A percentile compares a stretch with the other conserved stretches of the same genome.
These are phyloP conservation scores for Pseudomugil gertrudae DNA, from an alignment of 2,797 vertebrate species.

Conservation along the genomic window DNA sequence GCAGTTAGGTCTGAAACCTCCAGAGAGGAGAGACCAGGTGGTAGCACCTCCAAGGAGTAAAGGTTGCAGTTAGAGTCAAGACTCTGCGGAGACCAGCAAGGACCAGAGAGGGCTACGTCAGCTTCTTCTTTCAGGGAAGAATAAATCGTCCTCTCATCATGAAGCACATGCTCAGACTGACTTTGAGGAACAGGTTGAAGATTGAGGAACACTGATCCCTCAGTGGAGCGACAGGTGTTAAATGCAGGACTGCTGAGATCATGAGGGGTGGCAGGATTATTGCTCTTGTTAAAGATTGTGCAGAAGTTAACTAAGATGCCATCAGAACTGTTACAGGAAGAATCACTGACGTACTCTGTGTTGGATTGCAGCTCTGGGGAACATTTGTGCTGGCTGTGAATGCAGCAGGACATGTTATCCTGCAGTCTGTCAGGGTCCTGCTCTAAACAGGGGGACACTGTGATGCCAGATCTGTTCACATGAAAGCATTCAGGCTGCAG, in stretches of 20 bases:
- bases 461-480: conserved; percentile 69
- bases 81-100: conserved; percentile 81
- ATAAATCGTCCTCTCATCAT: conserved; percentile 40
- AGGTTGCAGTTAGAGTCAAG: conserved; percentile 94
- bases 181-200: conserved; percentile 66
- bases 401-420: conserved; percentile 72
- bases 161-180: conserved; percentile 61
- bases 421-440: conserved; percentile 57
- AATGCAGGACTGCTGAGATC: conserved; percentile 84
- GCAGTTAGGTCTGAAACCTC: conserved; percentile 85
- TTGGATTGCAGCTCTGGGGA: conserved; percentile 80
- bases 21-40: conserved; percentile 81
- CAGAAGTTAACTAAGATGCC: conserved; percentile 95
- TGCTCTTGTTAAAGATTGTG: conserved; percentile 91
- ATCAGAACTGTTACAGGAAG: conserved; percentile 94
- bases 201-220: conserved; percentile 72
- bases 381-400: conserved; percentile 72
- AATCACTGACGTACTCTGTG: conserved; percentile 88
- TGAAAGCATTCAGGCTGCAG: conserved; percentile 73
- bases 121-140: conserved; percentile 57
- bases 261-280: conserved; percentile 82
- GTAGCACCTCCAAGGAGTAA: conserved; percentile 72
- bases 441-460: conserved; percentile 72
- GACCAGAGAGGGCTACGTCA: conserved; percentile 65
- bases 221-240: conserved; percentile 69